Evolutionary conservation across 30 jellyfish, hydroid and myxozoan species (phyloP).

Genomic region (Nemopilema nomurai): DNA sequence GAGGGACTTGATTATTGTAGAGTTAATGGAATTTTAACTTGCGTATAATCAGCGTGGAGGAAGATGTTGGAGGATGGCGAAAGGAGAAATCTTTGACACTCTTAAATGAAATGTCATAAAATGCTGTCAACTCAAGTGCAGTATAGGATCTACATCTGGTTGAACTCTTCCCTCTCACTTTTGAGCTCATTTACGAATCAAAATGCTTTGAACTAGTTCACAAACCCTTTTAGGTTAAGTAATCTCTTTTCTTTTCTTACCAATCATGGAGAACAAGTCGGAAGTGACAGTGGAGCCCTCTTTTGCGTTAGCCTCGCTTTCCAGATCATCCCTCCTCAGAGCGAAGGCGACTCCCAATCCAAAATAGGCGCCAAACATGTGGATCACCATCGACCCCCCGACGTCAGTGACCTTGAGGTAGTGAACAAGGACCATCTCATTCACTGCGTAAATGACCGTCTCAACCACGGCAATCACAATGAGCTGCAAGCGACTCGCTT

Average conservation of each 20-base stretch:
- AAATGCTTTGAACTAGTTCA: too few species aligned
- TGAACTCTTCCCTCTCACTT: too few species aligned
- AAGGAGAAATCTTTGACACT: too few species aligned
- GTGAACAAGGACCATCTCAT: constrained; percentile 78
- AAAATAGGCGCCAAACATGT: constrained; percentile 95
- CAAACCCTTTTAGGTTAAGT: neutral
- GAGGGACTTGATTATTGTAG: too few species aligned
- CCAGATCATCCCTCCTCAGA: constrained; percentile 46
- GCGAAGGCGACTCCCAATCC: constrained; percentile 92
- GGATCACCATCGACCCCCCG: constrained; percentile 96
- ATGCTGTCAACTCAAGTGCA: too few species aligned
- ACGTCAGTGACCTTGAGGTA: constrained; percentile 82
- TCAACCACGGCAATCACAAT: constrained; percentile 83
- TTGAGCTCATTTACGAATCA: too few species aligned
- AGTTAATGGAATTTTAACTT: too few species aligned
- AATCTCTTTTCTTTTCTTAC: constrained; percentile 39
- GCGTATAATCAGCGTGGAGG: too few species aligned
- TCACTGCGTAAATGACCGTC: constrained; percentile 75
- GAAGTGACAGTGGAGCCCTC: constrained; percentile 89
- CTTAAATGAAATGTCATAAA: too few species aligned
- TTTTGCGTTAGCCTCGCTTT: constrained; percentile 67
- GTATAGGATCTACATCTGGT: too few species aligned
- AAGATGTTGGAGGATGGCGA: too few species aligned
- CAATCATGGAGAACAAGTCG: constrained; percentile 88
- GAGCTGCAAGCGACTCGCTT: constrained; percentile 89